Evolutionary conservation across 2,888 invertebrate species (phyloP).

Genomic region (Epiblema foenella): DNA sequence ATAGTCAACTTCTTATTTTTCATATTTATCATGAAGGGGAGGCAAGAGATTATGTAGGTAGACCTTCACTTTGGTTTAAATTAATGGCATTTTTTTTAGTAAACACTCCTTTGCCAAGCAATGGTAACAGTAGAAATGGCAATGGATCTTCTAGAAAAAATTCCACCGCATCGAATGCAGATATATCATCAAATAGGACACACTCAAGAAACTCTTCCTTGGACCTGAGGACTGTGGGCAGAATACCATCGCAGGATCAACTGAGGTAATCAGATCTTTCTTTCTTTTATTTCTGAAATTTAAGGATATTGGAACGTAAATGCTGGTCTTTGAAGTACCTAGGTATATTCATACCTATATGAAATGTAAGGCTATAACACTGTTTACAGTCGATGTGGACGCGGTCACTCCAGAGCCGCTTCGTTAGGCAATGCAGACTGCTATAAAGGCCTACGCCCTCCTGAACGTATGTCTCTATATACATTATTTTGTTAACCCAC

Average conservation of each 20-base stretch:
- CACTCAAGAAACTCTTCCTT: conserved; percentile 94
- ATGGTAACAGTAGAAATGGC: conserved; percentile 61
- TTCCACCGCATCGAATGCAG: conserved; percentile 74
- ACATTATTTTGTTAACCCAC: conserved; percentile 23
- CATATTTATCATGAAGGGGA: too few relatives aligned
- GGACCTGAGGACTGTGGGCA: conserved; percentile 87
- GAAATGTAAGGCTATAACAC: background rate
- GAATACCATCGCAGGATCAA: conserved; percentile 81
- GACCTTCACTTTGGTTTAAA: too few relatives aligned
- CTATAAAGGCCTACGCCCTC: conserved; percentile 74
- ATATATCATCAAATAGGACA: conserved; percentile 69
- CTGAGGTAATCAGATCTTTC: conserved; percentile 62
- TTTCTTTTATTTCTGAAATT: too few relatives aligned
- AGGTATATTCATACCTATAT: too few relatives aligned
- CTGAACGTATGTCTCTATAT: conserved; percentile 68
- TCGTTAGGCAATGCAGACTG: conserved; percentile 87
- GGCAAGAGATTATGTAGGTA: too few relatives aligned
- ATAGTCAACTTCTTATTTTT: too few relatives aligned
- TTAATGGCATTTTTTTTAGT: conserved; percentile 56
- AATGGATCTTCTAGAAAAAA: conserved; percentile 74
- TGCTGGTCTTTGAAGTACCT: too few relatives aligned
- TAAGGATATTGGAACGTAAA: too few relatives aligned
- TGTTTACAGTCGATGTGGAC: conserved; percentile 72
- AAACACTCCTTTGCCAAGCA: conserved; percentile 62
- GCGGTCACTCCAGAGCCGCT: conserved; percentile 92